These are phyloP conservation scores for Pherbina coryleti DNA, from an alignment of 2,888 invertebrate genomes.

Conservation along the genomic window DNA sequence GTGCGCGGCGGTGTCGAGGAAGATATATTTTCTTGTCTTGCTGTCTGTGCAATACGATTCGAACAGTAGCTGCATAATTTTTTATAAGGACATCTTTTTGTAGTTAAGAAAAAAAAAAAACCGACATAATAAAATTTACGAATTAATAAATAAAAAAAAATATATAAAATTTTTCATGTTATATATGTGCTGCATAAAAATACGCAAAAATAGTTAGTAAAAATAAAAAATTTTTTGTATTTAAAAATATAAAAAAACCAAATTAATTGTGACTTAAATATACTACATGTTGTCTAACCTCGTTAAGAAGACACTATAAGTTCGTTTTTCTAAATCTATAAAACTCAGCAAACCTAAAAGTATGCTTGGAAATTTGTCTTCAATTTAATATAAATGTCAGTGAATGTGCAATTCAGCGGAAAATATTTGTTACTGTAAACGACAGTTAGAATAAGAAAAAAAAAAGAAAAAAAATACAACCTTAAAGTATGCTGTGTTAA, in stretches of 20 bases:
- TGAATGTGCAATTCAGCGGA: background rate
- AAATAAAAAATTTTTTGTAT: conserved; percentile 3
- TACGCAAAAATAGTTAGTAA: conserved; percentile 11
- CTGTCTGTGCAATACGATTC: conserved; percentile 30
- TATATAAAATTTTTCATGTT: background rate
- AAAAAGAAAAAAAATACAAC: background rate
- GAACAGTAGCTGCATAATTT: conserved; percentile 34
- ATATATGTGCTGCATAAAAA: conserved; percentile 6
- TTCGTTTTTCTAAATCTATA: background rate
- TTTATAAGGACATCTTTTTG: conserved; percentile 8
- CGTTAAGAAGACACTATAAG: background rate
- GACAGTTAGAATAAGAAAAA: background rate
- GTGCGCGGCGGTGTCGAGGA: conserved; percentile 49
- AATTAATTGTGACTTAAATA: conserved; percentile 33
- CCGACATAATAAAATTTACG: background rate
- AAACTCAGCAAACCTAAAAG: background rate
- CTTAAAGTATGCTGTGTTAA: background rate
- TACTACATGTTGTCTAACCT: too few species aligned
- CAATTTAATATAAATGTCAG: too few species aligned
- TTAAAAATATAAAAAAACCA: too few species aligned
- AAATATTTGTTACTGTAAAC: background rate
- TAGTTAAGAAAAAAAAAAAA: background rate
- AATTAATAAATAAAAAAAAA: conserved; percentile 15
- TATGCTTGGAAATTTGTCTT: background rate
- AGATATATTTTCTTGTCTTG: conserved; percentile 17